Conservation (phyloP, 2,888 invertebrate species). For the Dryococelus australis region DNA sequence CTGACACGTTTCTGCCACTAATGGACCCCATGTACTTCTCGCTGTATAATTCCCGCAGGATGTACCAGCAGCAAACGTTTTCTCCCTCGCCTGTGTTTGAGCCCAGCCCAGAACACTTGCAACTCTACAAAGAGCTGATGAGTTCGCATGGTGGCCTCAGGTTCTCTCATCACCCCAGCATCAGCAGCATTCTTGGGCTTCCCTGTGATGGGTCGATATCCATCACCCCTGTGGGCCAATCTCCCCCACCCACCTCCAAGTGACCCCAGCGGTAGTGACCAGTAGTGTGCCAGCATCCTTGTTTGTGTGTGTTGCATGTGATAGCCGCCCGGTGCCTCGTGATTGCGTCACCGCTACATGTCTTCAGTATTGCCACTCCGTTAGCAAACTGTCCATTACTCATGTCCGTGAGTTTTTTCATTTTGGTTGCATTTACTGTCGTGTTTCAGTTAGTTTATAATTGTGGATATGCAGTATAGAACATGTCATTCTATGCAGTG, state of each 20-base stretch:
- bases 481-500: too few relatives aligned
- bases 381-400: too few relatives aligned
- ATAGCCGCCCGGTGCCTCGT: constrained; percentile 16
- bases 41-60: constrained; percentile 54
- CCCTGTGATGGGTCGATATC: constrained; percentile 57
- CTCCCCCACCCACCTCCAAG: constrained; percentile 58
- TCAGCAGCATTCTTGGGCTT: constrained; percentile 49
- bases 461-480: too few relatives aligned
- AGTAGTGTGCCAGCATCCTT: background rate
- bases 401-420: too few relatives aligned
- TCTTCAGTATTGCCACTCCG: too few relatives aligned
- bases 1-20: constrained; percentile 32
- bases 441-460: too few relatives aligned
- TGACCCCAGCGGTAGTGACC: constrained; percentile 43
- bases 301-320: background rate
- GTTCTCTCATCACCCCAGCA: constrained; percentile 32
- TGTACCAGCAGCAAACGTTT: constrained; percentile 45
- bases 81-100: constrained; percentile 57
- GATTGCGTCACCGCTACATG: background rate
- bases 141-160: constrained; percentile 38
- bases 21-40: constrained; percentile 58
- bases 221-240: constrained; percentile 57
- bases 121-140: constrained; percentile 64
- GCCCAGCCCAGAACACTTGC: constrained; percentile 61
- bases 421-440: too few relatives aligned